Conservation (phyloP, 2,113 vertebrate species). For the Ardeotis arabs region DNA sequence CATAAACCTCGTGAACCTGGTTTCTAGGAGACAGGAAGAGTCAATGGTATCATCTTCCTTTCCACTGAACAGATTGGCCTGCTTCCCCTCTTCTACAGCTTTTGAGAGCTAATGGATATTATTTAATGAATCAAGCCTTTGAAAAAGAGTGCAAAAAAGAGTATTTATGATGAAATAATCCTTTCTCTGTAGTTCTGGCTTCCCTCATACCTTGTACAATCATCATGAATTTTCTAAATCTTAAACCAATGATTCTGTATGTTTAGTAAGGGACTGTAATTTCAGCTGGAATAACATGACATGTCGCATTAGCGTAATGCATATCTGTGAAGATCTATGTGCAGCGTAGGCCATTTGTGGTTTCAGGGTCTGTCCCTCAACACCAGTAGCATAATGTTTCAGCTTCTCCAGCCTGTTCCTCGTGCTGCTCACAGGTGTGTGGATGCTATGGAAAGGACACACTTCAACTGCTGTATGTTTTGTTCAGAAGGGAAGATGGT, state of each 20-base stretch:
- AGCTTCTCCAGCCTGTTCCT: not conserved
- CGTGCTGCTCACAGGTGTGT: accelerated
- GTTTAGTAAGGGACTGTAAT: not conserved
- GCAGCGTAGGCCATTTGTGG: accelerated
- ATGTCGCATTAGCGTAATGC: accelerated
- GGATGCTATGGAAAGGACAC: not conserved
- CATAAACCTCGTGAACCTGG: not conserved
- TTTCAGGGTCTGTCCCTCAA: not conserved
- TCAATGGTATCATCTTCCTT: not conserved
- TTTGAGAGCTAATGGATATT: not conserved
- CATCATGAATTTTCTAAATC: not conserved
- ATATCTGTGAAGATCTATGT: accelerated
- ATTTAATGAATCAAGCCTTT: not conserved
- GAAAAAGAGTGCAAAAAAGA: not conserved
- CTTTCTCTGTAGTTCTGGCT: not conserved
- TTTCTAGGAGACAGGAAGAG: not conserved
- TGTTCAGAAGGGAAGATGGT: not conserved
- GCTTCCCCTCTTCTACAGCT: not conserved
- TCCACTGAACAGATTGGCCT: not conserved
- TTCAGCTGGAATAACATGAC: not conserved
- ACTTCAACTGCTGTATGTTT: accelerated
- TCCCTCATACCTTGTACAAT: not conserved
- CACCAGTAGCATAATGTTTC: not conserved
- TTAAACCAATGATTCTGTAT: not conserved
- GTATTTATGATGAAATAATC: not conserved